A percentile compares a stretch with the other conserved stretches of the same genome.
phyloP scores from a whole-genome alignment of 2,797 vertebrate species.

The Gambusia yucatana region DNA sequence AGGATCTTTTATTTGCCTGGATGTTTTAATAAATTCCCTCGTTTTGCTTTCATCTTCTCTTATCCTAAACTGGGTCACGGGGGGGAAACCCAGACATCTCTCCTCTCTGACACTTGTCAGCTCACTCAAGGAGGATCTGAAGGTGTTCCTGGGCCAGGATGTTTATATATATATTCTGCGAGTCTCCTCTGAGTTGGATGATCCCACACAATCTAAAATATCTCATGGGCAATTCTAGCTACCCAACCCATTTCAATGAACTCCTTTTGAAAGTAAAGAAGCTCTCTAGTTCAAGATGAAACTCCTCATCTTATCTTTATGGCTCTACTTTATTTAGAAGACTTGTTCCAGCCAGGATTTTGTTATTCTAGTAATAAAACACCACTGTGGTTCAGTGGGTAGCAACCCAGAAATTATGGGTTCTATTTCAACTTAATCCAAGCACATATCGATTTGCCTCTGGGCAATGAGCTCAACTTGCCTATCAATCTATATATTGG shows the following conservation, averaged over 20 bases:
- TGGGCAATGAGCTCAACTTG: not conserved
- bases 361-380: not conserved
- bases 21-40: not conserved
- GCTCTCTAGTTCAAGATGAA: not conserved
- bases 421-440: not conserved
- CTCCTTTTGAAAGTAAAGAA: not conserved
- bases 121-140: not conserved
- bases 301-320: not conserved
- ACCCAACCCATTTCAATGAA: not conserved
- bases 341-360: not conserved
- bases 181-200: not conserved
- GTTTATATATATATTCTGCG: not conserved
- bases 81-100: not conserved
- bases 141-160: not conserved
- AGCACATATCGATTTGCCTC: not conserved
- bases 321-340: not conserved
- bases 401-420: not conserved
- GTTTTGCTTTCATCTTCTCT: not conserved
- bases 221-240: not conserved
- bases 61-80: not conserved
- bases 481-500: not conserved
- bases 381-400: not conserved
- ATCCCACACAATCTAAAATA: not conserved
- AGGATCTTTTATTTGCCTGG: too few relatives aligned
- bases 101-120: not conserved